Conservation (phyloP, 2,113 vertebrate genomes). For the Ageneiosus marmoratus region DNA sequence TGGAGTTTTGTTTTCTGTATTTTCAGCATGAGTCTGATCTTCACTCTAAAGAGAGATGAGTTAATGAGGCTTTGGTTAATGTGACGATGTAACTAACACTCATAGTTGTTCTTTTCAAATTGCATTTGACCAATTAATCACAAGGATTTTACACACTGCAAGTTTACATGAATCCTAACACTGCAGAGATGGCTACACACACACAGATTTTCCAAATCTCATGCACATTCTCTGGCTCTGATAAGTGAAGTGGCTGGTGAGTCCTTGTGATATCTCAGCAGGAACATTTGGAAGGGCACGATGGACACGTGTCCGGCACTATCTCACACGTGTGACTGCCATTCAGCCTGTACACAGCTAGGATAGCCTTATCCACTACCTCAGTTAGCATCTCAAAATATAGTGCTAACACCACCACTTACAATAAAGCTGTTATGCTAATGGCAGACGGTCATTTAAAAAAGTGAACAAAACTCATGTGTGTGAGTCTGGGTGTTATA, state of each 20-base stretch:
- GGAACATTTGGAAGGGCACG: slow-evolving; percentile 43
- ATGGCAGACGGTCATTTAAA: background rate
- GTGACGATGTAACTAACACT: background rate
- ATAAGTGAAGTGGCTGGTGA: slow-evolving; percentile 60
- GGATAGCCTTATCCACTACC: background rate
- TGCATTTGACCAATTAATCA: background rate
- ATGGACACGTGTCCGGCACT: slow-evolving; percentile 51
- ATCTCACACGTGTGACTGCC: slow-evolving; percentile 54
- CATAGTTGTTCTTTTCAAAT: background rate
- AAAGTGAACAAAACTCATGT: background rate
- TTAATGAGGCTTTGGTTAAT: no score
- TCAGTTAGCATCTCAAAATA: slow-evolving; percentile 4
- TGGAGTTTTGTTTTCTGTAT: slow-evolving; percentile 76
- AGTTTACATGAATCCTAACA: background rate
- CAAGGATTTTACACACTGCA: background rate
- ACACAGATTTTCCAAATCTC: slow-evolving; percentile 28
- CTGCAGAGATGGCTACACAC: background rate
- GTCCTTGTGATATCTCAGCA: slow-evolving; percentile 39
- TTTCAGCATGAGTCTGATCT: slow-evolving; percentile 67
- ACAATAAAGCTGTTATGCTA: background rate
- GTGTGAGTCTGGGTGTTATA: background rate
- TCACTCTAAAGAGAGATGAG: slow-evolving; percentile 60
- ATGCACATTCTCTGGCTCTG: slow-evolving; percentile 50
- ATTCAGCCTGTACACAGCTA: slow-evolving; percentile 17
- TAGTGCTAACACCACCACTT: background rate